Conservation (phyloP, 2,113 vertebrate genomes). For the Rana temporaria region DNA sequence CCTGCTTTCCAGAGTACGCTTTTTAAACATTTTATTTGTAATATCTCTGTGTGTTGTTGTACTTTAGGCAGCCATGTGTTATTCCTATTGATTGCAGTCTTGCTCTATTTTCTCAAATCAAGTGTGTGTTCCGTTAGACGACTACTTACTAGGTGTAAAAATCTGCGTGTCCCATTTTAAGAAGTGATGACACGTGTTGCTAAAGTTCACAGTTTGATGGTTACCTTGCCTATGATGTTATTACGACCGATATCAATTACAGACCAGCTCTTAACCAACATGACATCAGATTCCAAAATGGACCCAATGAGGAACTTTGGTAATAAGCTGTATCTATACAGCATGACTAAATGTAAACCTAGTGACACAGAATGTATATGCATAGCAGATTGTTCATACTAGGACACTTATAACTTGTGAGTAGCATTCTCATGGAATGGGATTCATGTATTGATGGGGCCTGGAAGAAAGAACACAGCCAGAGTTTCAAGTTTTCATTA, state of each 20-base stretch:
- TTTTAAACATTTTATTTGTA: too few relatives aligned
- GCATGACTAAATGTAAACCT: neutral
- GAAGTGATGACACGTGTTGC: slow-evolving; percentile 15
- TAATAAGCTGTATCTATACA: slow-evolving; percentile 2
- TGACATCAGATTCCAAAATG: slow-evolving; percentile 1
- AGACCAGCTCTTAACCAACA: neutral
- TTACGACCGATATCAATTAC: slow-evolving; percentile 6
- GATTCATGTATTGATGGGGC: slow-evolving; percentile 10
- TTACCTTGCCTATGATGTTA: neutral
- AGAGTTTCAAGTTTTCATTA: slow-evolving; percentile 39
- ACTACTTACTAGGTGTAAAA: slow-evolving; percentile 24
- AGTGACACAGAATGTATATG: slow-evolving; percentile 21
- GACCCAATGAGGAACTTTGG: neutral
- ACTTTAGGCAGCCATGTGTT: too few relatives aligned
- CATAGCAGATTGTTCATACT: slow-evolving; percentile 18
- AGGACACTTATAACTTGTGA: neutral
- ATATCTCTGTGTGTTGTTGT: too few relatives aligned
- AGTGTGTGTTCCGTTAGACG: neutral
- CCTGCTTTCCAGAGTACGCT: too few relatives aligned
- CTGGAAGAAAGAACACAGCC: slow-evolving; percentile 47
- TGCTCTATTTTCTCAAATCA: neutral
- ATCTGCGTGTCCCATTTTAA: neutral
- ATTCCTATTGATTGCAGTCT: too few relatives aligned
- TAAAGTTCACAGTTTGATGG: neutral
- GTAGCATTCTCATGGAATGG: neutral